phyloP scores from a whole-genome alignment of 2,113 vertebrate species.

The Scolopax mira region DNA sequence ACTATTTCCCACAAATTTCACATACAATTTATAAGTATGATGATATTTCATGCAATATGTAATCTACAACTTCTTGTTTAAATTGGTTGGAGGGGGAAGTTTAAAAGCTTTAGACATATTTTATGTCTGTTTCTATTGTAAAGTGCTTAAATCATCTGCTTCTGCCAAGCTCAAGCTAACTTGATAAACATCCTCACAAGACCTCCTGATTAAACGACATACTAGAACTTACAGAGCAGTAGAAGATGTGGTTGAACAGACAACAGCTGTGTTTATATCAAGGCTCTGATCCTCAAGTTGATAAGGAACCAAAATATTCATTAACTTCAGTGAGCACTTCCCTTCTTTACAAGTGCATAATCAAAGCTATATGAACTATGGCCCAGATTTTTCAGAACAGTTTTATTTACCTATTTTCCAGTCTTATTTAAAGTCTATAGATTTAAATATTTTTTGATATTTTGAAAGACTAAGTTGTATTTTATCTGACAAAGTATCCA shows the following conservation, averaged over 20 bases:
- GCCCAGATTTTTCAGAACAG: neutral
- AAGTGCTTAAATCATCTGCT: neutral
- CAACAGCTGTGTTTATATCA: conserved; percentile 55
- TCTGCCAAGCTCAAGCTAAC: neutral
- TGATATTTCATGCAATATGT: neutral
- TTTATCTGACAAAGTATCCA: neutral
- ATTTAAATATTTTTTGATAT: neutral
- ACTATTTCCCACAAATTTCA: neutral
- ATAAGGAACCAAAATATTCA: conserved; percentile 57
- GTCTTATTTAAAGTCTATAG: neutral
- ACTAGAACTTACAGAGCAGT: neutral
- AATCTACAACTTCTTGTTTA: neutral
- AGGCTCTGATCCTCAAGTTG: conserved; percentile 16
- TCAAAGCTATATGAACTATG: neutral
- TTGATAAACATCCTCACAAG: conserved; percentile 28
- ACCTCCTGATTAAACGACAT: neutral
- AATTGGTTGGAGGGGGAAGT: neutral
- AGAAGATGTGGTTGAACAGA: conserved; percentile 20
- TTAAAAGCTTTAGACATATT: neutral
- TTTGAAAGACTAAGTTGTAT: neutral
- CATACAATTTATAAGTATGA: neutral
- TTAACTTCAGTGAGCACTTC: conserved; percentile 52
- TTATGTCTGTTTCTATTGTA: neutral
- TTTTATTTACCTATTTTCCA: neutral
- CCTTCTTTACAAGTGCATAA: conserved; percentile 4